Evolutionary conservation across 2,113 vertebrate species (phyloP).

Genomic region (Pyrgilauda ruficollis): DNA sequence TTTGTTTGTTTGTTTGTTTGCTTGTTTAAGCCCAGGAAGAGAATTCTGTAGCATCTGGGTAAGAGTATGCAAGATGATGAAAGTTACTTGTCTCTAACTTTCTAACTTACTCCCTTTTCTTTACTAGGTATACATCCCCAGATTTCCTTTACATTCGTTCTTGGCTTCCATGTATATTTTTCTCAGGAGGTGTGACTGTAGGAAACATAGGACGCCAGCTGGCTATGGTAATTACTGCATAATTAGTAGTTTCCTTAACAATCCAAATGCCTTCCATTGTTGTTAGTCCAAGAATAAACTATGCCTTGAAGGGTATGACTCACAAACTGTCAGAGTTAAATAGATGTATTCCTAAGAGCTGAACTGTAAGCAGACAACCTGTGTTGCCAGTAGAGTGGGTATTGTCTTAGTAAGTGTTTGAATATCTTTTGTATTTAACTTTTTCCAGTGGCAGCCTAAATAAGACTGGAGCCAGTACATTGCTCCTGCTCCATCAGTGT

Average conservation of each 20-base stretch:
- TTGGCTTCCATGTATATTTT: constrained; percentile 98
- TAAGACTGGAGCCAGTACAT: background rate
- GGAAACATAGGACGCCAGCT: constrained; percentile 97
- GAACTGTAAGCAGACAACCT: background rate
- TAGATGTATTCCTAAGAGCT: background rate
- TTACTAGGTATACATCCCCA: constrained; percentile 90
- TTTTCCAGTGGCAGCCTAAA: background rate
- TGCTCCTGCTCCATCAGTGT: background rate
- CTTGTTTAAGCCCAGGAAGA: background rate
- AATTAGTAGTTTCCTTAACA: constrained; percentile 27
- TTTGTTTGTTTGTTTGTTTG: background rate
- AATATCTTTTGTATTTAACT: background rate
- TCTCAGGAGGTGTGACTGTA: constrained; percentile 96
- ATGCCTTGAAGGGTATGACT: constrained; percentile 48
- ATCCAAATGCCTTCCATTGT: background rate
- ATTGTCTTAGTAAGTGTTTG: background rate
- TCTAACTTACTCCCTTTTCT: background rate
- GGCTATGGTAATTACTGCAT: constrained; percentile 85
- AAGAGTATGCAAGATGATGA: background rate
- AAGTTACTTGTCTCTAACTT: background rate
- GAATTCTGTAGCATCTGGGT: background rate
- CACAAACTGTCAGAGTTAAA: background rate
- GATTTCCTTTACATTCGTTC: constrained; percentile 96
- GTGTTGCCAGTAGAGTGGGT: background rate
- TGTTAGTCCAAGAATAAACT: constrained; percentile 17